These are phyloP conservation scores for Hemibagrus guttatus DNA, from an alignment of 2,797 vertebrate genomes.

Conservation along the genomic window DNA sequence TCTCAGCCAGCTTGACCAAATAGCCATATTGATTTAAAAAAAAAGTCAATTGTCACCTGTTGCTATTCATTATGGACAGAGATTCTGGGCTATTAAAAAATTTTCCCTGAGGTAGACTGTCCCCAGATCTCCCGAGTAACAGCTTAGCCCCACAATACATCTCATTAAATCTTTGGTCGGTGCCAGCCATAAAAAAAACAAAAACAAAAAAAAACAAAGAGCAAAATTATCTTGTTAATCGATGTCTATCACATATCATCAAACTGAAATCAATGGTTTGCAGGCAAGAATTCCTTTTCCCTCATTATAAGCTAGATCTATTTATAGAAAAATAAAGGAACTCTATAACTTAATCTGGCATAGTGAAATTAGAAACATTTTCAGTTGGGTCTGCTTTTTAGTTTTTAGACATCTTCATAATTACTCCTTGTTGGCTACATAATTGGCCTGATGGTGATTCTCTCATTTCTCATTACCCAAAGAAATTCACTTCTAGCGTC, in stretches of 20 bases:
- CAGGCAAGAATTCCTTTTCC: background rate
- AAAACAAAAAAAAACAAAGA: background rate
- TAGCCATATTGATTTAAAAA: background rate
- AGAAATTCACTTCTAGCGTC: constrained; percentile 43
- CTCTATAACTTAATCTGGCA: constrained; percentile 3
- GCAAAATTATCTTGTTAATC: background rate
- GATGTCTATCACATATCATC: background rate
- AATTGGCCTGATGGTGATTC: constrained; percentile 58
- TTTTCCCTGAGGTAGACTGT: background rate
- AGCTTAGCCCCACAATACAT: no score
- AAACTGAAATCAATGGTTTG: background rate
- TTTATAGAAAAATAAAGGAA: background rate
- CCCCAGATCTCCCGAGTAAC: background rate
- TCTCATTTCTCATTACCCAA: constrained; percentile 68
- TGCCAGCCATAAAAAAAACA: background rate
- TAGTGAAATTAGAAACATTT: background rate
- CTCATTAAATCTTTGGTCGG: background rate
- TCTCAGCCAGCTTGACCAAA: background rate
- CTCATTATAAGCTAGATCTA: background rate
- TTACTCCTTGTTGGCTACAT: constrained; percentile 62
- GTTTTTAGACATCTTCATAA: constrained; percentile 53
- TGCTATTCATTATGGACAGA: background rate
- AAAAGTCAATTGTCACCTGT: background rate
- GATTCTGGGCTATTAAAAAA: background rate
- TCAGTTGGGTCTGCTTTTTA: constrained; percentile 25